A percentile compares a stretch with the other conserved stretches of the same genome.
These are phyloP conservation scores for Bursaphelenchus okinawaensis DNA, from an alignment of 2,888 invertebrate genomes.

Conservation along the genomic window DNA sequence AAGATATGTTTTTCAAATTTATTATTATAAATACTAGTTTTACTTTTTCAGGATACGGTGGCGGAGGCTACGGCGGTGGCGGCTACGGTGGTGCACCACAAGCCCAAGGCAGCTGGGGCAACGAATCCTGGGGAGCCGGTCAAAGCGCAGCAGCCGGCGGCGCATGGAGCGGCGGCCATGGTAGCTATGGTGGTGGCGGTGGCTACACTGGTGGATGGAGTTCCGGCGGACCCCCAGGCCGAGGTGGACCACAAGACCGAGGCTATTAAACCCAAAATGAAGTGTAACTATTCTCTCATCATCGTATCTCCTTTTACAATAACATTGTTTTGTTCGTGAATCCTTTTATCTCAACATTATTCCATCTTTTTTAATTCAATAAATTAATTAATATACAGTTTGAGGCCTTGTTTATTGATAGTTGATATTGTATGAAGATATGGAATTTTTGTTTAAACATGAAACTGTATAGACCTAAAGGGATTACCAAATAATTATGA, in stretches of 20 bases:
- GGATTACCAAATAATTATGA: no score
- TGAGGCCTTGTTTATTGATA: no score
- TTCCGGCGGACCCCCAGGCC: not conserved
- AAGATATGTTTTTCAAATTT: not conserved
- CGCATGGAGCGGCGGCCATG: slow-evolving; percentile 14
- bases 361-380: no score
- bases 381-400: no score
- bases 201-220: slow-evolving; percentile 17
- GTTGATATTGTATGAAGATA: no score
- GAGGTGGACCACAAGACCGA: not conserved
- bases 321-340: no score
- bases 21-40: not conserved
- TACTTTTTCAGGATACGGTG: not conserved
- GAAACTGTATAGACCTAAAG: no score
- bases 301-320: no score
- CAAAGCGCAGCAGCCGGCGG: slow-evolving; percentile 16
- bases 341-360: no score
- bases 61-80: slow-evolving; percentile 15
- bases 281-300: no score
- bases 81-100: slow-evolving; percentile 16
- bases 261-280: not conserved
- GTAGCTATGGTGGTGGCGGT: not conserved
- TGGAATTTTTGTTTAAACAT: no score
- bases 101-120: slow-evolving; percentile 4
- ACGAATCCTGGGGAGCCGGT: slow-evolving; percentile 5